Conservation (phyloP, 2,113 vertebrate species). For the Psittacus erithacus region DNA sequence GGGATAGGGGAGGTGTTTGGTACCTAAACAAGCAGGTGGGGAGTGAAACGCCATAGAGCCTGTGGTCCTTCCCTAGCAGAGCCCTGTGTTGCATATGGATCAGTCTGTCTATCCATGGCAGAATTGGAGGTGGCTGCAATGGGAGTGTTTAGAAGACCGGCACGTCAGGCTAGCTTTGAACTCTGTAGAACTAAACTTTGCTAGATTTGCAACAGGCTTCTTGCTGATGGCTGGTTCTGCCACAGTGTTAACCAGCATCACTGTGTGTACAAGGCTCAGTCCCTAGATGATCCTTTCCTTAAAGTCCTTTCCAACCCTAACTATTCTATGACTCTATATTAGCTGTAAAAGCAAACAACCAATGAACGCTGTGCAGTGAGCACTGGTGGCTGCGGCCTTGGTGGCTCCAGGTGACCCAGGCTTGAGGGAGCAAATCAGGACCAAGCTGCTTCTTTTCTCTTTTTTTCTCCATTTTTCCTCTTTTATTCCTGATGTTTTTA, state of each 20-base stretch:
- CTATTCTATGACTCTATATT: rapidly evolving
- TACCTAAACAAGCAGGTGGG: neutral
- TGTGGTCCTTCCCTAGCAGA: neutral
- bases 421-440: neutral
- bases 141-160: neutral
- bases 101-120: neutral
- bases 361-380: neutral
- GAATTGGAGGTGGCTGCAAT: neutral
- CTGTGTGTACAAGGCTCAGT: neutral
- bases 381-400: neutral
- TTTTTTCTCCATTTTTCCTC: neutral
- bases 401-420: neutral
- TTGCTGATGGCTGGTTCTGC: neutral
- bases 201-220: neutral
- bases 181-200: neutral
- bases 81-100: neutral
- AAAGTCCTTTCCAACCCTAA: no score
- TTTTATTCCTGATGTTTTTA: neutral
- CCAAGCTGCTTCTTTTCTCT: neutral
- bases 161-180: neutral
- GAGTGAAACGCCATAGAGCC: neutral
- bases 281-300: neutral
- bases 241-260: rapidly evolving
- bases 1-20: neutral
- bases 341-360: neutral